Conservation (phyloP, 2,113 vertebrate genomes). For the Dunckerocampus dactyliophorus region DNA sequence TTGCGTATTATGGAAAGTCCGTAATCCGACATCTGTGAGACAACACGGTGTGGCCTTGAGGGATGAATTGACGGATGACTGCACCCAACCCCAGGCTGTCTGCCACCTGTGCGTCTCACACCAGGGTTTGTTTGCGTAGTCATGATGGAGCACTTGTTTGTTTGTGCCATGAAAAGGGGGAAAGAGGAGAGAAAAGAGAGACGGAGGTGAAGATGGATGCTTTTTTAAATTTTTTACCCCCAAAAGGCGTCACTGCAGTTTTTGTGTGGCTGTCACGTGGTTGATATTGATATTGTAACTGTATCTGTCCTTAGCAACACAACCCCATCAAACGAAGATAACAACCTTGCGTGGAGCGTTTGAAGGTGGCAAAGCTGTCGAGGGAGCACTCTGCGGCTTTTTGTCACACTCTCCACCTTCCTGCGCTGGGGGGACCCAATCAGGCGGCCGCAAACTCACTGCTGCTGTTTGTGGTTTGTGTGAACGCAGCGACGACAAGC, state of each 20-base stretch:
- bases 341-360: slow-evolving; percentile 35
- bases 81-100: slow-evolving; percentile 7
- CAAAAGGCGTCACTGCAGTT: not conserved
- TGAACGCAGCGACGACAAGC: slow-evolving; percentile 15
- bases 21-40: slow-evolving; percentile 3
- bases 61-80: slow-evolving; percentile 21
- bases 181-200: not conserved
- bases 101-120: slow-evolving; percentile 5
- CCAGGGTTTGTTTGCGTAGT: not conserved
- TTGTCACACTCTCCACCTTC: slow-evolving; percentile 22
- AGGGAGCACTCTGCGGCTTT: slow-evolving; percentile 40
- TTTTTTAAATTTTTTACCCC: slow-evolving; percentile 29
- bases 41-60: slow-evolving; percentile 11
- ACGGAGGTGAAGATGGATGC: slow-evolving; percentile 1
- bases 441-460: slow-evolving; percentile 30
- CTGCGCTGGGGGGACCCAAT: slow-evolving; percentile 46
- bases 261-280: slow-evolving; percentile 32
- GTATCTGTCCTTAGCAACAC: slow-evolving; percentile 37
- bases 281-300: slow-evolving; percentile 24
- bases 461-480: slow-evolving; percentile 18
- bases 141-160: slow-evolving; percentile 14
- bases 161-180: not conserved
- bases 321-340: slow-evolving; percentile 38
- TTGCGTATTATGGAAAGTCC: not conserved
- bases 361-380: slow-evolving; percentile 43